Base-by-base conservation (phyloP, 2,888 invertebrate species). In the Heterodera filipjevi region DNA sequence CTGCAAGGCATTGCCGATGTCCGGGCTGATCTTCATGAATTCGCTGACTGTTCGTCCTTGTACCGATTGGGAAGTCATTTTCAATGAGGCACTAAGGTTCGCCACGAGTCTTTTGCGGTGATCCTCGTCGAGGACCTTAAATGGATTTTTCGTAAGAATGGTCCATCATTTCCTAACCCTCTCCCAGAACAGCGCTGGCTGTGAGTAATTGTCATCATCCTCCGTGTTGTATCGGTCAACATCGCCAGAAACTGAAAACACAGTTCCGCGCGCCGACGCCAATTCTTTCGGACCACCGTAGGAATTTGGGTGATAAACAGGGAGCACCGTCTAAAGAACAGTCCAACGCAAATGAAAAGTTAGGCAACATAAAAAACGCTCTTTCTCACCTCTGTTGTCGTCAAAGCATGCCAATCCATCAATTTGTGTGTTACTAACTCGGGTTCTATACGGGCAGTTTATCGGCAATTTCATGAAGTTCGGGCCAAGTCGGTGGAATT, bases 301-400 rank as follows among this genome's bases (percentile, higher is more conserved):
- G 82, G 96, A 96, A 91, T 98, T 98, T 0, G 98, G 98, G 92
- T 93, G 95, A 90, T 98, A 98, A 90, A 97, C 97, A 6, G 97
- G n/a, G n/a, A n/a, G n/a, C n/a, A n/a, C n/a, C n/a, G n/a, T n/a
- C n/a, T n/a, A n/a, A n/a, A n/a, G n/a, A n/a, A n/a, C n/a, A n/a
- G n/a, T n/a, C n/a, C n/a, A n/a, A n/a, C n/a, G n/a, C n/a, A n/a
- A 39, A 39, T 39, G 39, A 39, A 39, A 39, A 39, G 68, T 76
- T 16, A 5, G 33, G 16, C 59, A 14, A 1, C 12, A 5, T 3
- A 12, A 77, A 53, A 30, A 59, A 44, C 39, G n/a, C n/a, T 3
- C 1, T 22, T 10, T 12, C 49, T 8, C 46, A 83, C 93, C 93
- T 90, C 95, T 95, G 90, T 95, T 95, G 85, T 92, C 92, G 64